A percentile compares a stretch with the other conserved stretches of the same genome.
These are phyloP conservation scores for Dinomys branickii DNA, from an alignment of 2,113 vertebrate species.

Conservation along the genomic window DNA sequence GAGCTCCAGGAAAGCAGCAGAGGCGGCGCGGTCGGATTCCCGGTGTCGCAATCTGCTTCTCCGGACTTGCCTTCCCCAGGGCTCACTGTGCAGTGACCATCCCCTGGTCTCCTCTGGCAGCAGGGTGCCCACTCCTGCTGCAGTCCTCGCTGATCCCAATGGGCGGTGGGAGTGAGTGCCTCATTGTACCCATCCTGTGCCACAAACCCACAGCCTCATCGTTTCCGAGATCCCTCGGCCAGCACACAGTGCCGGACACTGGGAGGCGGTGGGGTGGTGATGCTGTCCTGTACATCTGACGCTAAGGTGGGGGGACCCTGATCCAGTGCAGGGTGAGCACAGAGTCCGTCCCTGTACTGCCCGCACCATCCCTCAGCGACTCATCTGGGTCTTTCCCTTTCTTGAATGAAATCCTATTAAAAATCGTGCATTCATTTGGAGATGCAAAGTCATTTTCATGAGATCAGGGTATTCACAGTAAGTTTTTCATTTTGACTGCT, in stretches of 20 bases:
- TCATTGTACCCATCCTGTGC: not conserved
- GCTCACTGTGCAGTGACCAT: not conserved
- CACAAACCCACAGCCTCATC: not conserved
- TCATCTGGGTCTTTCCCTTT: not conserved
- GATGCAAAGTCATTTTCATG: slow-evolving; percentile 9
- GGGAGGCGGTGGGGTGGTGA: not conserved
- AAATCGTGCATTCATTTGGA: not conserved
- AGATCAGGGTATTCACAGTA: not conserved
- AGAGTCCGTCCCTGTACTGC: too few relatives aligned
- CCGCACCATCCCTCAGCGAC: not conserved
- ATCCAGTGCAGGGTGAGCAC: not conserved
- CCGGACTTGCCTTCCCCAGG: not conserved
- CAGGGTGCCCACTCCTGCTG: not conserved
- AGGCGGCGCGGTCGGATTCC: not conserved
- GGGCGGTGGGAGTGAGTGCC: not conserved
- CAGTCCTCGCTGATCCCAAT: not conserved
- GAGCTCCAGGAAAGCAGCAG: not conserved
- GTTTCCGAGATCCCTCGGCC: not conserved
- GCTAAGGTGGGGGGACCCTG: not conserved
- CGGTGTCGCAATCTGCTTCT: not conserved
- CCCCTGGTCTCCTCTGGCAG: not conserved
- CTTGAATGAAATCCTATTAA: slow-evolving; percentile 27
- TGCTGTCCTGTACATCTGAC: not conserved
- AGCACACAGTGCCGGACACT: not conserved
- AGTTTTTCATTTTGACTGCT: not conserved